Conservation (phyloP, 2,113 vertebrate species). For the Equus quagga region DNA sequence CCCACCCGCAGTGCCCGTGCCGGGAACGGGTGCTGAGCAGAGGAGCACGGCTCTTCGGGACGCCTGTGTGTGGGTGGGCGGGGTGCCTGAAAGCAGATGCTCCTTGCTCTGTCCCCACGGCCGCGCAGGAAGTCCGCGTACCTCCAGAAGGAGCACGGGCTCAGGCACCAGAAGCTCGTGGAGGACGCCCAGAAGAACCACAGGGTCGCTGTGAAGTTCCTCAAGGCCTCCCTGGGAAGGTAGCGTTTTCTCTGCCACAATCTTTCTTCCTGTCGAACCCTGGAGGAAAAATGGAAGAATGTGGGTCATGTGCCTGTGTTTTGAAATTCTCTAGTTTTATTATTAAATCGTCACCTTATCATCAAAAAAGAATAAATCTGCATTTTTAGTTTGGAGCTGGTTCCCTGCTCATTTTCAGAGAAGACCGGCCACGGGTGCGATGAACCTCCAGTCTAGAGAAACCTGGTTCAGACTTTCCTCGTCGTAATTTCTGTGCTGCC, state of each 20-base stretch:
- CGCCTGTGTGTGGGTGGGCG: no score
- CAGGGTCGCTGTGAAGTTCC: slow-evolving; percentile 86
- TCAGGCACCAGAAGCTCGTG: slow-evolving; percentile 81
- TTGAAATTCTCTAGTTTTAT: neutral
- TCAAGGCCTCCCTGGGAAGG: slow-evolving; percentile 92
- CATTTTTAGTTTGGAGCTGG: neutral
- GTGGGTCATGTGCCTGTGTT: neutral
- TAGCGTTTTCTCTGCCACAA: slow-evolving; percentile 16
- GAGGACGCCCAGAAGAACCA: slow-evolving; percentile 86
- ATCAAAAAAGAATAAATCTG: neutral
- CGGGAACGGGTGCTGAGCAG: neutral
- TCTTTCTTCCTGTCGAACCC: accelerated
- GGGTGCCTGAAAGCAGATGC: neutral
- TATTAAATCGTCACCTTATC: neutral
- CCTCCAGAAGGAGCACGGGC: slow-evolving; percentile 78
- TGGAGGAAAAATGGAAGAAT: neutral
- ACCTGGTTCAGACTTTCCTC: accelerated
- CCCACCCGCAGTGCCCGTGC: no score
- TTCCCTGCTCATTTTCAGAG: neutral
- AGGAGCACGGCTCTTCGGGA: neutral
- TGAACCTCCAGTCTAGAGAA: neutral
- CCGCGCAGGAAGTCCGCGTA: slow-evolving; percentile 84
- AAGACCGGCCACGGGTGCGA: accelerated
- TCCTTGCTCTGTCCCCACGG: neutral
- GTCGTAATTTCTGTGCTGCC: accelerated